Conservation (phyloP, 2,113 vertebrate species). For the Psephotus haematonotus region DNA sequence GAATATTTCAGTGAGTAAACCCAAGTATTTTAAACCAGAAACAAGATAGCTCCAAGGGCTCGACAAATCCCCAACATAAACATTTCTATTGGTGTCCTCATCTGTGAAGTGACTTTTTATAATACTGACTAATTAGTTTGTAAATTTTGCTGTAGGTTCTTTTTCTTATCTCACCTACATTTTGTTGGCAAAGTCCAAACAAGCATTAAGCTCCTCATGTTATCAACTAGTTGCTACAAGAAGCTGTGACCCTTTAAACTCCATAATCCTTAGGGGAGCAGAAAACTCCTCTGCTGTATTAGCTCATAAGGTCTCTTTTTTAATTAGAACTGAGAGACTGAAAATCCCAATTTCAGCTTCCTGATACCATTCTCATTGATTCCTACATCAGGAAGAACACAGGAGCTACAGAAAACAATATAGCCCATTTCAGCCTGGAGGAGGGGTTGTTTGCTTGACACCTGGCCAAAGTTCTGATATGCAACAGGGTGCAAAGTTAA, state of each 20-base stretch:
- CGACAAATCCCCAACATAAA: constrained; percentile 31
- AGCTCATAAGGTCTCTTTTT: background rate
- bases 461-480: background rate
- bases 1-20: constrained; percentile 2
- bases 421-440: background rate
- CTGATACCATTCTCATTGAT: background rate
- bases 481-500: background rate
- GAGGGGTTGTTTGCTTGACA: background rate
- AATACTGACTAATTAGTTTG: constrained; percentile 23
- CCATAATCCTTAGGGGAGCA: background rate
- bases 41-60: background rate
- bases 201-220: constrained; percentile 15
- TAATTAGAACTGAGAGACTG: background rate
- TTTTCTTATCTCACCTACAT: constrained; percentile 15
- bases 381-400: background rate
- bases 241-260: constrained; percentile 30
- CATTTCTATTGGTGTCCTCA: background rate
- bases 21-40: constrained; percentile 22
- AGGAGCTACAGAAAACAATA: background rate
- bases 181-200: constrained; percentile 33
- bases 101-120: background rate
- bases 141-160: constrained; percentile 5
- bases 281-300: background rate
- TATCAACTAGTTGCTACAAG: background rate
- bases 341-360: background rate